Evolutionary conservation across 2,888 invertebrate genomes (phyloP), one percentile per base, ranked within the genome.

Genomic region (Pyrocoelia pectoralis): DNA sequence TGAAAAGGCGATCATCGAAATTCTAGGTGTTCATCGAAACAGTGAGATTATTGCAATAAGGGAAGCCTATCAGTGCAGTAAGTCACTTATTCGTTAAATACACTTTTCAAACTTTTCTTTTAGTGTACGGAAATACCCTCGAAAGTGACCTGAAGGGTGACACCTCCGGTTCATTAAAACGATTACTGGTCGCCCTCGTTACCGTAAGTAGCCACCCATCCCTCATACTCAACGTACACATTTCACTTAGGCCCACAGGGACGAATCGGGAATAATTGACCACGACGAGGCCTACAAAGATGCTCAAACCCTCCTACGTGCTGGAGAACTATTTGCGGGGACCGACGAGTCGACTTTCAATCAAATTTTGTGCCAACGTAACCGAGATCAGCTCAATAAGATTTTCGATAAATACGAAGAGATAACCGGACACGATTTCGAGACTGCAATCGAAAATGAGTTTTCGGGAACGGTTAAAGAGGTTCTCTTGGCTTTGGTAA

Each of bases 321-420:
- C 94, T 61, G 94, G 88, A 9, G 87, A 87, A 77, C 78, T 87
- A n/a, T 77, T 80, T 66, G 72, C 75, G 12, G 94, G 95, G 58
- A 96, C 95, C 0, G 94, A 95, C 77, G 95, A 95, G 80, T 92
- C 93, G 0, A 86, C 87, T 43, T 95, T 97, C 83, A 94, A 94
- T 79, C 86, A 88, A 61, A 88, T 95, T 55, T 84, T 97, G 49
- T 93, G 93, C 73, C 90, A 92, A 64, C 88, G 94, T 72, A 92
- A 88, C 75, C 86, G 85, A 70, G 83, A 86, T 4, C 92, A 93
- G 75, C 77, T 89, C 49, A 78, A 82, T 19, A 76, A 80, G 56
- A 81, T 86, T 52, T 81, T 81, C 65, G 84, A 86, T 53, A 91
- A 92, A 77, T 94, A 94, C 79, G 85, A 90, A 68, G 85, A 83